These are phyloP conservation scores for Frankliniella intonsa DNA, from an alignment of 2,888 invertebrate genomes.

Conservation along the genomic window DNA sequence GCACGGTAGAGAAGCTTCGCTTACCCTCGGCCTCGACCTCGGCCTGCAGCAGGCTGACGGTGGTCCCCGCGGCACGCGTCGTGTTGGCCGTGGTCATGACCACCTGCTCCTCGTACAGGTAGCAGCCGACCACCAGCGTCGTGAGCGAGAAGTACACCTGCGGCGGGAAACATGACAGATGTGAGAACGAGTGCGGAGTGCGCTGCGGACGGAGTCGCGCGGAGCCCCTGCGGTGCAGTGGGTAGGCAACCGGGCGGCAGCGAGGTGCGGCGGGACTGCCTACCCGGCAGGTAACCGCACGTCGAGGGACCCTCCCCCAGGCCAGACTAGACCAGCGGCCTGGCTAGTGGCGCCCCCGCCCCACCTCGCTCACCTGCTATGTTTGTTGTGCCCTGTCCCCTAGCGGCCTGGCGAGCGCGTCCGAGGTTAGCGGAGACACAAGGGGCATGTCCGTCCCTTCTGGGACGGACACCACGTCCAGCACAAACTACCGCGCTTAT, in stretches of 20 bases:
- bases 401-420: no score
- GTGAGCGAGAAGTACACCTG: slow-evolving; percentile 66
- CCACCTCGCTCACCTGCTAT: background rate
- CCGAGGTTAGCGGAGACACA: no score
- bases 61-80: background rate
- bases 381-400: no score
- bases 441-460: no score
- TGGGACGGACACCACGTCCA: no score
- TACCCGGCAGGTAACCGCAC: no score
- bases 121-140: slow-evolving; percentile 58
- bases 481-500: no score
- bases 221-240: background rate
- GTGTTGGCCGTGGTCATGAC: background rate
- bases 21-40: no score
- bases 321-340: background rate
- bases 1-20: background rate
- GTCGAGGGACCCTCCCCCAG: no score
- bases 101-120: slow-evolving; percentile 58
- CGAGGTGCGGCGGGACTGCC: no score
- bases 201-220: background rate
- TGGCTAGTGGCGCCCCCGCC: background rate
- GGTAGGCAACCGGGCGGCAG: background rate
- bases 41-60: no score
- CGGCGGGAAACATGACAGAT: slow-evolving; percentile 37
- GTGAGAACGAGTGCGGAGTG: background rate